Base-by-base conservation (phyloP, 2,113 vertebrate species). In the Sorex fumeus region DNA sequence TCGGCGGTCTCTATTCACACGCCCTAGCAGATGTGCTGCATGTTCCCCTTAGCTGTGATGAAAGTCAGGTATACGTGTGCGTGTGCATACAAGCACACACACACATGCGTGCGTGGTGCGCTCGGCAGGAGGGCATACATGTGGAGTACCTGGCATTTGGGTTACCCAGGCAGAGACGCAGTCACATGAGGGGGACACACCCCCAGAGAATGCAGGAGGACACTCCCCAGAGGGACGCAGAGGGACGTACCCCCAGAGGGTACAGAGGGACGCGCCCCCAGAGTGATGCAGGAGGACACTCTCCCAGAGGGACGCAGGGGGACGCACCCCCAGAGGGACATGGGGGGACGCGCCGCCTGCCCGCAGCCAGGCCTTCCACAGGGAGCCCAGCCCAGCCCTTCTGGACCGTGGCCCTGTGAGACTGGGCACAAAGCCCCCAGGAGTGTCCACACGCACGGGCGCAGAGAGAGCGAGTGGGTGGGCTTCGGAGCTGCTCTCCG, bases 81-180 rank as follows among this genome's bases (percentile, higher is more conserved):
- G 0, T 32, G 0, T 66, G 62, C 27, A 25, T 2, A 19, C 4
- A 19, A 3, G 13, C 15, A 13, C 18, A 19, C 53, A 19, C 53
- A 19, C 11, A 1, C 5, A 4, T 21, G 16, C 0, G 0, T 27
- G 2, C 36, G 8, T 70, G n/a, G 40, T 34, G 4, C 23, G 16
- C 71, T 28, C 8, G 27, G 23, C 7, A 16, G 53, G 13, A 16
- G 53, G 53, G 53, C 11, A 13, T 57, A 7, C 18, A 57, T 57
- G 13, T 57, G 15, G 3, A 3, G 13, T 50, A 9, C 13, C 8
- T 50, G 13, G 47, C 8, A 13, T 50, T 13, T 50, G 7, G 53
- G 53, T 7, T 57, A 16, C 13, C 53, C 53, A 16, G 18, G 53
- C 18, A 13, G 53, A 57, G 15, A 57, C 13, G 12, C 13, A 3